phyloP scores from a whole-genome alignment of 2,797 vertebrate species.

The Botia kubotai region DNA sequence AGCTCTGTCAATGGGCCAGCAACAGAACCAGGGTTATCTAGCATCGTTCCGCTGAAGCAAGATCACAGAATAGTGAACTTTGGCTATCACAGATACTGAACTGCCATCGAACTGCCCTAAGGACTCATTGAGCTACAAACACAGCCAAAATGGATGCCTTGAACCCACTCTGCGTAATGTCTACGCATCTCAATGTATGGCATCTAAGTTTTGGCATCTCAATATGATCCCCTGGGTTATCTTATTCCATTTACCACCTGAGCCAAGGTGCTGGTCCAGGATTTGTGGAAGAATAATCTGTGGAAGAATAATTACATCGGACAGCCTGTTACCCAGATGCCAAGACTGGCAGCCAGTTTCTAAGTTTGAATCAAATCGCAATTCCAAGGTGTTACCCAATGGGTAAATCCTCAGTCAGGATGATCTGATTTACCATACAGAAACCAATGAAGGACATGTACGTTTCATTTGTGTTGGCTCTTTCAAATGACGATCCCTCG shows the following conservation, averaged over 20 bases:
- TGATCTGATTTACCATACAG: too few relatives aligned
- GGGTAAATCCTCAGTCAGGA: too few relatives aligned
- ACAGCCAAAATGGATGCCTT: not conserved
- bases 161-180: not conserved
- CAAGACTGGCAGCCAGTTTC: too few relatives aligned
- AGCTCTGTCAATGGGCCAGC: conserved; percentile 1
- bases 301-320: not conserved
- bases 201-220: not conserved
- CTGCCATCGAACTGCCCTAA: not conserved
- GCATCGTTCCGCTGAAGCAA: conserved; percentile 6
- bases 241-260: not conserved
- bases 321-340: too few relatives aligned
- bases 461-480: not conserved
- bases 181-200: not conserved
- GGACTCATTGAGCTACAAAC: not conserved
- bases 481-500: not conserved
- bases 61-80: not conserved
- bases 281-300: not conserved
- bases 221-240: not conserved
- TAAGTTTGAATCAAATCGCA: too few relatives aligned
- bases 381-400: too few relatives aligned
- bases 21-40: not conserved
- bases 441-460: too few relatives aligned
- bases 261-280: not conserved
- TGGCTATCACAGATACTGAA: not conserved